Conservation (phyloP, 2,113 vertebrate species). For the Semicossyphus pulcher region DNA sequence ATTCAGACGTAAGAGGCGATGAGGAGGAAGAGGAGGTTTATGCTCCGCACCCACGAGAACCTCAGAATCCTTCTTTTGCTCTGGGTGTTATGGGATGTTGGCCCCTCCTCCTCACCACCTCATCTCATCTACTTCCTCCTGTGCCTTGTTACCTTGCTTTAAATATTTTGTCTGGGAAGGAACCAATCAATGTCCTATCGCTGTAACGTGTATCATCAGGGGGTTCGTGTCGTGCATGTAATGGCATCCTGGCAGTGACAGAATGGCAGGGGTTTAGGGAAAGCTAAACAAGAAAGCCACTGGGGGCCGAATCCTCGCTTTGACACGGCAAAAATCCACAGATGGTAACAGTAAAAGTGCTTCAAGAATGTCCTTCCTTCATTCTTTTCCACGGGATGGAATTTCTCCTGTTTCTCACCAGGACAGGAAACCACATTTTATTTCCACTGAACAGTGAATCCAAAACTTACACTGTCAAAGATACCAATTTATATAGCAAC, state of each 20-base stretch:
- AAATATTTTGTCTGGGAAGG: constrained; percentile 84
- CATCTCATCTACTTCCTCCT: constrained; percentile 48
- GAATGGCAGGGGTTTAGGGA: constrained; percentile 39
- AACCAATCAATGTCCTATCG: constrained; percentile 78
- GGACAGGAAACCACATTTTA: constrained; percentile 8
- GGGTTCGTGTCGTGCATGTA: constrained; percentile 39
- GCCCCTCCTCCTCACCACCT: constrained; percentile 2
- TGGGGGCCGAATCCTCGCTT: constrained; percentile 50
- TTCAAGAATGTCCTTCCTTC: constrained; percentile 19
- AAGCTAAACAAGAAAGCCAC: constrained; percentile 62
- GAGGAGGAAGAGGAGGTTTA: constrained; percentile 38
- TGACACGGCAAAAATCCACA: constrained; percentile 60
- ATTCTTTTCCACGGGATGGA: constrained; percentile 29
- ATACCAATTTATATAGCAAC: background rate
- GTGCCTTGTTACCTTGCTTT: constrained; percentile 68
- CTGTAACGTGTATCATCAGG: constrained; percentile 24
- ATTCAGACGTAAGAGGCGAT: constrained; percentile 69
- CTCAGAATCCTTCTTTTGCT: constrained; percentile 28
- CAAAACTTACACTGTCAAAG: background rate
- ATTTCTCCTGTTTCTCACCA: constrained; percentile 27
- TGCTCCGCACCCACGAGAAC: constrained; percentile 55
- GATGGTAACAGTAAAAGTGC: constrained; percentile 60
- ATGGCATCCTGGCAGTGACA: constrained; percentile 30
- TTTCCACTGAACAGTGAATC: background rate
- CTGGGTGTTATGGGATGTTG: constrained; percentile 15